These are phyloP conservation scores for Lutjanus argentimaculatus DNA, from an alignment of 2,797 vertebrate genomes.

Conservation along the genomic window DNA sequence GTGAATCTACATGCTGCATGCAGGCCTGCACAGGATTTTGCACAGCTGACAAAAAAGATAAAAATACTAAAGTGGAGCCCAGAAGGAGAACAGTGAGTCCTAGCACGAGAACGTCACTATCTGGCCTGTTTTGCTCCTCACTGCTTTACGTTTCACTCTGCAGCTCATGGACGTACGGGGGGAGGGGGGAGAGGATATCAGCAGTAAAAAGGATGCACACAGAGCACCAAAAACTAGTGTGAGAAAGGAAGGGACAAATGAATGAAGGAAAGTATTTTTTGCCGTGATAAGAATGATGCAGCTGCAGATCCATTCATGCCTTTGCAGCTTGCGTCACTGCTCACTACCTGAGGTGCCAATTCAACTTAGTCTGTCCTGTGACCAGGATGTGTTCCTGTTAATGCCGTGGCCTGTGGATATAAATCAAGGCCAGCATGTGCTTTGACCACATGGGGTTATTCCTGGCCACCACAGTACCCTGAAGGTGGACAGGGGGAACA, in stretches of 20 bases:
- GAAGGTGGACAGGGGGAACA: conserved; percentile 53
- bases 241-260: neutral
- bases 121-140: conserved; percentile 9
- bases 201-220: neutral
- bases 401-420: conserved; percentile 48
- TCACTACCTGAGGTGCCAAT: conserved; percentile 32
- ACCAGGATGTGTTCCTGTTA: conserved; percentile 28
- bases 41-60: conserved; percentile 24
- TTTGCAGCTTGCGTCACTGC: conserved; percentile 36
- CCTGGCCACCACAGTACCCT: conserved; percentile 71
- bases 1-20: conserved; percentile 4
- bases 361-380: conserved; percentile 34
- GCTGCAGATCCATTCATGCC: conserved; percentile 18
- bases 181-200: neutral
- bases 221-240: neutral
- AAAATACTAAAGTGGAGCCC: conserved; percentile 7
- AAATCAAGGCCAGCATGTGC: conserved; percentile 75
- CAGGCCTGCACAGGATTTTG: conserved; percentile 13
- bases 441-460: conserved; percentile 79
- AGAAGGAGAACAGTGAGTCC: conserved; percentile 21
- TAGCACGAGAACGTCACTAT: neutral
- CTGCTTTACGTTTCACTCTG: neutral
- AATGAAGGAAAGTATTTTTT: neutral
- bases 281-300: conserved; percentile 1
- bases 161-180: neutral